phyloP scores from a whole-genome alignment of 2,113 vertebrate genomes.

The Vidua macroura region DNA sequence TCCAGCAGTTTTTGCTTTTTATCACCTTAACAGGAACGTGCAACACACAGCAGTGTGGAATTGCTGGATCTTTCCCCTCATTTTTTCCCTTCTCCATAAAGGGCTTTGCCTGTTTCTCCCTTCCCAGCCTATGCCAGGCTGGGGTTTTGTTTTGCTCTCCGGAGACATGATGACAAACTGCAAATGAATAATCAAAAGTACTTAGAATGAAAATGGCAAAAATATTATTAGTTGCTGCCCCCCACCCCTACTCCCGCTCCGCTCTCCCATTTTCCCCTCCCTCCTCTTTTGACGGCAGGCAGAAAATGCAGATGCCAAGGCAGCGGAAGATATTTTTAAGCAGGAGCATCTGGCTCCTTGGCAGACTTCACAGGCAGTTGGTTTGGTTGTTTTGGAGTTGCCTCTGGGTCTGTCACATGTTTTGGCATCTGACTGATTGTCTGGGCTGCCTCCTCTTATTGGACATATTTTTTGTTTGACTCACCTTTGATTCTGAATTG shows the following conservation, averaged over 20 bases:
- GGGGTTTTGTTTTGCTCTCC: constrained; percentile 44
- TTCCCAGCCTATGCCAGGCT: not conserved
- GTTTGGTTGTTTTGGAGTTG: constrained; percentile 76
- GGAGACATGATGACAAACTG: constrained; percentile 51
- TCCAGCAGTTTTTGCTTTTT: not conserved
- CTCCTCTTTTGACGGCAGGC: constrained; percentile 67
- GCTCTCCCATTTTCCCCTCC: constrained; percentile 38
- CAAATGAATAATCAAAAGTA: constrained; percentile 48
- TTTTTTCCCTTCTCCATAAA: not conserved
- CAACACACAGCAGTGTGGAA: not conserved
- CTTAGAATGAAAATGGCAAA: constrained; percentile 58
- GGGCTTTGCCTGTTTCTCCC: not conserved
- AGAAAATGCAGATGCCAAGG: constrained; percentile 75
- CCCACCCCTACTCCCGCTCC: not conserved
- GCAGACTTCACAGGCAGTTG: constrained; percentile 75
- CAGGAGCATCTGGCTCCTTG: constrained; percentile 82
- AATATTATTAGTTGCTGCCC: constrained; percentile 50
- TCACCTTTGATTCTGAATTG: constrained; percentile 68
- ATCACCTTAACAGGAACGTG: not conserved
- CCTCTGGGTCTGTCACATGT: constrained; percentile 80
- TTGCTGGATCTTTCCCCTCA: not conserved
- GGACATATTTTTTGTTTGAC: constrained; percentile 71
- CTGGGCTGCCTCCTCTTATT: constrained; percentile 68
- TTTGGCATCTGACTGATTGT: constrained; percentile 76
- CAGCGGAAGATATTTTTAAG: constrained; percentile 82